Conservation (phyloP, 1,140 invertebrate genomes). For the Saccostrea cuccullata region DNA sequence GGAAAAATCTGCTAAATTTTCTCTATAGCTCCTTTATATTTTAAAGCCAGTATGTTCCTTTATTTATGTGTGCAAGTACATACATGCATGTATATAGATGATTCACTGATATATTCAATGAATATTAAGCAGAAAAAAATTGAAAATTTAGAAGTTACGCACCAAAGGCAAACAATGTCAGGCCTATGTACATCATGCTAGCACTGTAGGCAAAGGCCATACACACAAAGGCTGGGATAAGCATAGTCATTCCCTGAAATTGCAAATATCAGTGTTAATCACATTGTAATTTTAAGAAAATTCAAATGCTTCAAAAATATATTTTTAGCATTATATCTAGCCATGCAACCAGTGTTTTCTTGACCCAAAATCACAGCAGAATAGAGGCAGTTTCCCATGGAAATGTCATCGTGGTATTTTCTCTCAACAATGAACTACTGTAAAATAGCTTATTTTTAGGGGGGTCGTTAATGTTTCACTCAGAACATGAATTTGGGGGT, state of each 20-base stretch:
- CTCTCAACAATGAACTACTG: too few relatives aligned
- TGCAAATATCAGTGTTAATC: neutral
- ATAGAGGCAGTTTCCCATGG: too few relatives aligned
- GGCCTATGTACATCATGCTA: conserved; percentile 86
- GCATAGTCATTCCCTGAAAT: conserved; percentile 88
- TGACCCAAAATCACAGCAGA: too few relatives aligned
- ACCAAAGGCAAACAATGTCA: conserved; percentile 94
- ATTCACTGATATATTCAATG: neutral
- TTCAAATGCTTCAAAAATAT: neutral
- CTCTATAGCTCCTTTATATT: neutral
- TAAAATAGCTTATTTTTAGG: too few relatives aligned
- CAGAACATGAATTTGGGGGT: too few relatives aligned
- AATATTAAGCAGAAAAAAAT: neutral
- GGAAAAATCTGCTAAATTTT: neutral
- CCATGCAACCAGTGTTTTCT: too few relatives aligned
- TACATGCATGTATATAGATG: neutral
- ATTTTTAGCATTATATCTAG: neutral
- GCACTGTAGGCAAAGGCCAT: conserved; percentile 86
- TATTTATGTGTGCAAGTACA: neutral
- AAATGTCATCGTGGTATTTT: too few relatives aligned
- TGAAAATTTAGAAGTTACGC: neutral
- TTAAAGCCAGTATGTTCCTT: neutral
- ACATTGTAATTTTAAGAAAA: neutral
- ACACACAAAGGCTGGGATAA: conserved; percentile 92
- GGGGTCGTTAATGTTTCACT: too few relatives aligned